These are phyloP conservation scores for Pristionchus fissidentatus DNA, from an alignment of 2,888 invertebrate species.

Conservation along the genomic window DNA sequence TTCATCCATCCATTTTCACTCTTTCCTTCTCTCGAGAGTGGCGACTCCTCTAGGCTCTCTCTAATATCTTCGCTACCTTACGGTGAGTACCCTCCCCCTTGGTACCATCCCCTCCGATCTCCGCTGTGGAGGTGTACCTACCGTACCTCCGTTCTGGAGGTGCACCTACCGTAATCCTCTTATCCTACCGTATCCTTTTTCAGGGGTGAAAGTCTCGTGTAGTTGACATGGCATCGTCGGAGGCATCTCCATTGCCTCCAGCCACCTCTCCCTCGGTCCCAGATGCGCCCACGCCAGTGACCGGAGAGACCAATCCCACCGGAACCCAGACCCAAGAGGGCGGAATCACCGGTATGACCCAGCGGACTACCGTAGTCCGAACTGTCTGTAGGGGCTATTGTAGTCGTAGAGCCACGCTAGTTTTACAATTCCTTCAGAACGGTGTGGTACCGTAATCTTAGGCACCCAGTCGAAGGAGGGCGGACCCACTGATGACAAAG, in stretches of 20 bases:
- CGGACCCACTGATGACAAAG: background rate
- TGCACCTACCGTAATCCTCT: background rate
- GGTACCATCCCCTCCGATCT: background rate
- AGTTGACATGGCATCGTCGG: background rate
- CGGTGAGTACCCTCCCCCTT: background rate
- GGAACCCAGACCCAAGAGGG: slow-evolving; percentile 19
- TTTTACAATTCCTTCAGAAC: too few relatives aligned
- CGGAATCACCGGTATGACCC: slow-evolving; percentile 10
- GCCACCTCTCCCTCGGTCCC: background rate
- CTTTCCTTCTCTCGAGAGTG: background rate
- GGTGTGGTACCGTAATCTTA: background rate
- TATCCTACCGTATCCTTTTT: background rate
- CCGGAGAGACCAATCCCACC: background rate
- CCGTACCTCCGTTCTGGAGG: too few relatives aligned
- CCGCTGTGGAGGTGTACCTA: too few relatives aligned
- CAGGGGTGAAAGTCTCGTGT: background rate
- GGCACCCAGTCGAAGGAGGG: slow-evolving; percentile 28
- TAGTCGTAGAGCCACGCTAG: too few relatives aligned
- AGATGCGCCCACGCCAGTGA: background rate
- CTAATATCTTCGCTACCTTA: slow-evolving; percentile 38
- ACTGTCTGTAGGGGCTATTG: too few relatives aligned
- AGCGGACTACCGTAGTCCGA: background rate
- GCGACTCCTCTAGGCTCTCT: slow-evolving; percentile 19
- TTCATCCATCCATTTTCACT: slow-evolving; percentile 25
- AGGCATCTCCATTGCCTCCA: background rate